These are phyloP conservation scores for Sesia bembeciformis DNA, from an alignment of 2,888 invertebrate species.

Conservation along the genomic window DNA sequence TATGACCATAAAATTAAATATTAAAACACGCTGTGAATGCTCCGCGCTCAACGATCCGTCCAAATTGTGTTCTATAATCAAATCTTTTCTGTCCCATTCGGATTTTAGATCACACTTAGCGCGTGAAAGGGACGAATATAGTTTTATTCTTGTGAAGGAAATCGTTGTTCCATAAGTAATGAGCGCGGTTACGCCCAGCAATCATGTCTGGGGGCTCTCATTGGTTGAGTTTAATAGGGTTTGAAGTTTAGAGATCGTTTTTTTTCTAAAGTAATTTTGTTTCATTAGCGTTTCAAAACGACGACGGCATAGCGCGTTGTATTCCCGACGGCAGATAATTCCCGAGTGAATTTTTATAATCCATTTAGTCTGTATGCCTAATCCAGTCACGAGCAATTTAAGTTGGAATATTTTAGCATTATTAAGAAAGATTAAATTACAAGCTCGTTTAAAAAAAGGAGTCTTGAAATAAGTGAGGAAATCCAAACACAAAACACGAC, in stretches of 20 bases:
- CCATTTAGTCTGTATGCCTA: conserved; percentile 1
- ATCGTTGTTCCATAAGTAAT: conserved; percentile 46
- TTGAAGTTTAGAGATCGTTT: conserved; percentile 49
- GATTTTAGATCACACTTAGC: not conserved
- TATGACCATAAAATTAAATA: conserved; percentile 66
- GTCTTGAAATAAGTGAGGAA: too few relatives aligned
- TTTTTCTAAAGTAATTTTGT: conserved; percentile 42
- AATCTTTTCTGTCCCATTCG: conserved; percentile 22
- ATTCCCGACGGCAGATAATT: conserved; percentile 8
- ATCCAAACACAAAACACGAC: too few relatives aligned
- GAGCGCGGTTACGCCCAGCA: conserved; percentile 61
- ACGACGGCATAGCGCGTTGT: conserved; percentile 21
- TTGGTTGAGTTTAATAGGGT: conserved; percentile 54
- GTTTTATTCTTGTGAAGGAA: conserved; percentile 10
- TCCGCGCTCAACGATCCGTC: conserved; percentile 28
- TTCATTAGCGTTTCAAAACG: conserved; percentile 39
- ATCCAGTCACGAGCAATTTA: too few relatives aligned
- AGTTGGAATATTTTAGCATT: too few relatives aligned
- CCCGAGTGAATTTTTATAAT: conserved; percentile 21
- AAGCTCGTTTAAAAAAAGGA: too few relatives aligned
- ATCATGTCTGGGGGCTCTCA: conserved; percentile 45
- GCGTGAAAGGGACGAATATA: conserved; percentile 26
- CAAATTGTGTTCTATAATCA: conserved; percentile 37
- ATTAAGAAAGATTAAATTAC: too few relatives aligned
- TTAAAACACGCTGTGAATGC: conserved; percentile 55